Conservation (phyloP, 1,140 invertebrate genomes). For the Drosophila elegans region DNA sequence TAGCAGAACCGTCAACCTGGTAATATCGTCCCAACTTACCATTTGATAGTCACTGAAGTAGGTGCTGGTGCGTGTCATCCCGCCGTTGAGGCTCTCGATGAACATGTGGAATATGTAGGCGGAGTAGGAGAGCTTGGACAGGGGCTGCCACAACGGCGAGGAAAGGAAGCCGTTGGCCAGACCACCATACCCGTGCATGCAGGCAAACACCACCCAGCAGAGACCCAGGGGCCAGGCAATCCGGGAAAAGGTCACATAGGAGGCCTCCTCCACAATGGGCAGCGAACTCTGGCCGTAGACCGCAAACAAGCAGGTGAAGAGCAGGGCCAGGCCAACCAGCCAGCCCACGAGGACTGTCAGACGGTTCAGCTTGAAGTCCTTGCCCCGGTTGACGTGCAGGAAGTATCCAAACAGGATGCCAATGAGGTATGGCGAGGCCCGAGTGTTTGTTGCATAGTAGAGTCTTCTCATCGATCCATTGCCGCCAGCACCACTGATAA, state of each 20-base stretch:
- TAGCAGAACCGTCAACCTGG: background rate
- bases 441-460: conserved; percentile 47
- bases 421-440: conserved; percentile 56
- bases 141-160: conserved; percentile 85
- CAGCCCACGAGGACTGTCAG: conserved; percentile 18
- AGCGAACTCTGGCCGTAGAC: conserved; percentile 35
- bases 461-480: conserved; percentile 12
- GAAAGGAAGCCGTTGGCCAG: conserved; percentile 85
- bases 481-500: background rate
- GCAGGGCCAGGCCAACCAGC: conserved; percentile 48
- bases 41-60: conserved; percentile 74
- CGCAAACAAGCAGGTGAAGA: conserved; percentile 58
- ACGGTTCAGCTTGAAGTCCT: conserved; percentile 11
- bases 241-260: conserved; percentile 88
- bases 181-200: conserved; percentile 88
- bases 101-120: conserved; percentile 86
- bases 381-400: conserved; percentile 34
- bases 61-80: conserved; percentile 37
- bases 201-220: conserved; percentile 89
- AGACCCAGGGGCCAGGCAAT: conserved; percentile 87
- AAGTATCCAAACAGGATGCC: conserved; percentile 63
- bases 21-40: conserved; percentile 35
- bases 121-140: conserved; percentile 85
- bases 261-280: conserved; percentile 85
- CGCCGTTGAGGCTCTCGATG: conserved; percentile 49